These are phyloP conservation scores for Sorex fumeus DNA, from an alignment of 2,113 vertebrate genomes.

Conservation along the genomic window DNA sequence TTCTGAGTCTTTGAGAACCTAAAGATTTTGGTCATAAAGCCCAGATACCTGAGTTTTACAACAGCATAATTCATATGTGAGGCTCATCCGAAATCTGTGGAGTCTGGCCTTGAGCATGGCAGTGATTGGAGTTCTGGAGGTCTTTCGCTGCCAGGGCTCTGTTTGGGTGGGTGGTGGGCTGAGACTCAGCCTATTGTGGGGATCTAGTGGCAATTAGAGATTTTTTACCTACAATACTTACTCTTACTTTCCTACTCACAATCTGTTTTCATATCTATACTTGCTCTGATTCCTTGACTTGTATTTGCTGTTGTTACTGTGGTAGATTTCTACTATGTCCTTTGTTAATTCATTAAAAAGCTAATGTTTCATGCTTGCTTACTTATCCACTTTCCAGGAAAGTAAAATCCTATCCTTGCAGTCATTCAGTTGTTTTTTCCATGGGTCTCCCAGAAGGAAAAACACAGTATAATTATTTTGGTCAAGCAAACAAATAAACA, in stretches of 20 bases:
- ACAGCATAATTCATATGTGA: too few relatives aligned
- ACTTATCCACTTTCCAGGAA: background rate
- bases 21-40: too few relatives aligned
- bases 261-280: background rate
- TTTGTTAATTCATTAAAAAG: conserved; percentile 5
- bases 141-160: too few relatives aligned
- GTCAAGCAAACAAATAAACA: conserved; percentile 9
- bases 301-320: background rate
- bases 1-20: too few relatives aligned
- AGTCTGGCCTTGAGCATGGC: too few relatives aligned
- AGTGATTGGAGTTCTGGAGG: too few relatives aligned
- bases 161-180: too few relatives aligned
- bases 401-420: background rate
- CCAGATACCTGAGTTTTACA: too few relatives aligned
- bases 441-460: background rate
- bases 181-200: too few relatives aligned
- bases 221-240: conserved; percentile 7
- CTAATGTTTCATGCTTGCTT: background rate
- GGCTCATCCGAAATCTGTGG: too few relatives aligned
- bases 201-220: background rate
- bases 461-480: conserved; percentile 27
- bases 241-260: background rate
- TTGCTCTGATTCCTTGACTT: background rate
- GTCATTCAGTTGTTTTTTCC: background rate
- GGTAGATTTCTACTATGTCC: background rate